Percentiles rank a stretch among this genome's conserved stretches.
These are phyloP conservation scores for Pachycephus smyrnensis DNA, from an alignment of 2,888 invertebrate species.

Conservation along the genomic window DNA sequence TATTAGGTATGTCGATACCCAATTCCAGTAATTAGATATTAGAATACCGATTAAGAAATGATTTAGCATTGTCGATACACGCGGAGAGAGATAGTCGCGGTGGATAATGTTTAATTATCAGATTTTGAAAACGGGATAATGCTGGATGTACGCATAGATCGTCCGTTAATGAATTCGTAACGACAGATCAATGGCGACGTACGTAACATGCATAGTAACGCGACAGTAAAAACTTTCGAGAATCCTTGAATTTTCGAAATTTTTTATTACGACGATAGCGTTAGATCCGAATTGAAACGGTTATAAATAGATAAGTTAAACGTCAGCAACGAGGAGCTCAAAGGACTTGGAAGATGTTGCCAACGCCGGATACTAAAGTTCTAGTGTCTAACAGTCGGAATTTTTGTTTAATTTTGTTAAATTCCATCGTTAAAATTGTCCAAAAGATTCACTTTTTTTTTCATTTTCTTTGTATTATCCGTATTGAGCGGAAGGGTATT, in stretches of 20 bases:
- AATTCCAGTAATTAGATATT: neutral
- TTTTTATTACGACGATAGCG: neutral
- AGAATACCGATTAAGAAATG: neutral
- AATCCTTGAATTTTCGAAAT: neutral
- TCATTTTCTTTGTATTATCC: conserved; percentile 41
- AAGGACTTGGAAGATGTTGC: neutral
- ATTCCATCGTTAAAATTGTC: conserved; percentile 34
- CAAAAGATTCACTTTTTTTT: conserved; percentile 34
- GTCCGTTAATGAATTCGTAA: neutral
- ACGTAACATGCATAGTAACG: neutral
- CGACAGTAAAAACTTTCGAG: neutral
- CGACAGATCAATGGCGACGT: neutral
- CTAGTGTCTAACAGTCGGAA: neutral
- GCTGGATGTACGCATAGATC: neutral
- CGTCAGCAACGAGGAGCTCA: neutral
- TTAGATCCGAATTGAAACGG: neutral
- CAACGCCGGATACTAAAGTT: neutral
- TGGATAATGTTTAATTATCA: neutral
- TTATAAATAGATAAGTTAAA: neutral
- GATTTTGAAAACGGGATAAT: neutral
- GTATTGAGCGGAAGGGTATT: conserved; percentile 61
- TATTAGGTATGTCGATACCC: neutral
- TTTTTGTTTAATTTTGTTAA: conserved; percentile 28
- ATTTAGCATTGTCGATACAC: neutral
- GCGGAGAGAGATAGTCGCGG: neutral